phyloP scores from a whole-genome alignment of 2,888 invertebrate genomes.

The Harpalus rufipes region DNA sequence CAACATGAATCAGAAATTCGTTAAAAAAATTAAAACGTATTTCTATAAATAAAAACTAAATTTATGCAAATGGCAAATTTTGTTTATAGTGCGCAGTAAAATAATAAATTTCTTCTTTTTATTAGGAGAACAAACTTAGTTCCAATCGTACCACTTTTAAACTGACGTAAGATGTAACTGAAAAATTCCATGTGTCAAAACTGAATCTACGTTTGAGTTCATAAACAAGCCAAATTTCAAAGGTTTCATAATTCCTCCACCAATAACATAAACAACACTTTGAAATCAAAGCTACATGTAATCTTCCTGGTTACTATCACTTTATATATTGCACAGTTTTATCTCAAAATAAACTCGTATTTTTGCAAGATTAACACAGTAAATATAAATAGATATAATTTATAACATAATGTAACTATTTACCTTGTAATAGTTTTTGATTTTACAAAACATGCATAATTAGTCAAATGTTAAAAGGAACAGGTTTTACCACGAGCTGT shows the following conservation, averaged over 20 bases:
- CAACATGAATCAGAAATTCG: no score
- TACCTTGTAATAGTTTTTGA: not conserved
- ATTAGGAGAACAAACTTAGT: not conserved
- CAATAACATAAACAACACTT: slow-evolving; percentile 15
- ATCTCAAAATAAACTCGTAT: not conserved
- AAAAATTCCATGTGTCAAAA: slow-evolving; percentile 6
- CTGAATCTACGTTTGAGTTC: not conserved
- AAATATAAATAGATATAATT: not conserved
- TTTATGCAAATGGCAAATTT: not conserved
- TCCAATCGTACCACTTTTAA: slow-evolving; percentile 13
- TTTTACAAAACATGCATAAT: no score
- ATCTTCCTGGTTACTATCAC: not conserved
- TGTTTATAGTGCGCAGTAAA: not conserved
- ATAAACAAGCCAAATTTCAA: slow-evolving; percentile 34
- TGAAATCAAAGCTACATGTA: not conserved
- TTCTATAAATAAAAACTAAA: no score
- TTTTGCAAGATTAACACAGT: not conserved
- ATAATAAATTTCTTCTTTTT: not conserved
- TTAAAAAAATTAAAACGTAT: no score
- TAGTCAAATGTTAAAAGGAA: no score
- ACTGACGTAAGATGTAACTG: slow-evolving; percentile 14
- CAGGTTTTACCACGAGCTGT: no score
- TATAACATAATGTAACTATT: not conserved
- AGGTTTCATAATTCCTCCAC: slow-evolving; percentile 28
- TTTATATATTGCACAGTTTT: not conserved